phyloP scores from a whole-genome alignment of 2,797 vertebrate genomes.

The Glyptemys insculpta region DNA sequence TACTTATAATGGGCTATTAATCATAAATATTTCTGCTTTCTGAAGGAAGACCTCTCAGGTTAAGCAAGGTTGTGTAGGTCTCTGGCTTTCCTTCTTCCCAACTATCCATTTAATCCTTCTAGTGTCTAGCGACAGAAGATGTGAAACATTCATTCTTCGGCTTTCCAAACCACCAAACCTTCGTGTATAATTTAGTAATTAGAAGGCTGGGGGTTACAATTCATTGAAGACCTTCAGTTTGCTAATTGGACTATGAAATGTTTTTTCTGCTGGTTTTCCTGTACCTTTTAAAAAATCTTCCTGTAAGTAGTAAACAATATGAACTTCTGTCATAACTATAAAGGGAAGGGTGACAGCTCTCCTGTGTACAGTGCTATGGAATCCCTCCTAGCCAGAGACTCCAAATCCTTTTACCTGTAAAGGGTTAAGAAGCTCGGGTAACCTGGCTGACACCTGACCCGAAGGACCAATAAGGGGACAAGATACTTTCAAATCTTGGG shows the following conservation, averaged over 20 bases:
- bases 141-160: slow-evolving; percentile 33
- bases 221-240: slow-evolving; percentile 56
- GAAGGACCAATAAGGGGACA: too few species aligned
- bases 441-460: too few species aligned
- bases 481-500: too few species aligned
- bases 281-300: slow-evolving; percentile 46
- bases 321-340: too few species aligned
- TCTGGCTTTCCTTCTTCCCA: neutral
- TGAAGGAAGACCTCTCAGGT: slow-evolving; percentile 26
- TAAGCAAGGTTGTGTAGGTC: neutral
- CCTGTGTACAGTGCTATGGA: too few species aligned
- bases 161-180: neutral
- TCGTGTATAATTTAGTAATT: slow-evolving; percentile 54
- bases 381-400: too few species aligned
- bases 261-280: neutral
- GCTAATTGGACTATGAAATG: slow-evolving; percentile 28
- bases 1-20: slow-evolving; percentile 16
- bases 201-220: slow-evolving; percentile 42
- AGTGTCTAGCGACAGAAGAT: slow-evolving; percentile 26
- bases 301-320: slow-evolving; percentile 41
- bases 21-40: slow-evolving; percentile 43
- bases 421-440: too few species aligned
- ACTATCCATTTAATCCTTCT: slow-evolving; percentile 28
- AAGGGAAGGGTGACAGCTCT: too few species aligned
- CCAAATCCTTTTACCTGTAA: too few species aligned